These are phyloP conservation scores for Hypsibius dujardini DNA, from an alignment of 1,140 invertebrate species.

Conservation along the genomic window DNA sequence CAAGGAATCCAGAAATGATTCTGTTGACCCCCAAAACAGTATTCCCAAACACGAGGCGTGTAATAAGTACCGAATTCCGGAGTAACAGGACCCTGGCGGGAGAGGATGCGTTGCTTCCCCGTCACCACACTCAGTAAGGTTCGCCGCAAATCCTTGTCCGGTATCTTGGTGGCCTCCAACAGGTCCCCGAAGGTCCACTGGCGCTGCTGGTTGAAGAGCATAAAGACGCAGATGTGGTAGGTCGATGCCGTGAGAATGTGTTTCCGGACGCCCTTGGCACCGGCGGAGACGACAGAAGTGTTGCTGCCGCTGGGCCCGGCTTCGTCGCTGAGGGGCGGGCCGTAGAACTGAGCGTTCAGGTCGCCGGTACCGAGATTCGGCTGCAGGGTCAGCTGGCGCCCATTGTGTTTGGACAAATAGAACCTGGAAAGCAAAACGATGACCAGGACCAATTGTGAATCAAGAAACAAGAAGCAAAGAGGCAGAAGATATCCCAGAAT, in stretches of 20 bases:
- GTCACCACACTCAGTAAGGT: constrained; percentile 89
- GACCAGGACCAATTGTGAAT: too few relatives aligned
- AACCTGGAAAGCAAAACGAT: constrained; percentile 62
- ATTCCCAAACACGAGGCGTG: too few relatives aligned
- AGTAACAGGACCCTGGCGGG: constrained; percentile 65
- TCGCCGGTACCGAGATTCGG: constrained; percentile 90
- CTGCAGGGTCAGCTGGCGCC: constrained; percentile 85
- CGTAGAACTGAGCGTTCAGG: constrained; percentile 84
- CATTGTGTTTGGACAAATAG: constrained; percentile 93
- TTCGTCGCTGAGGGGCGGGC: constrained; percentile 36
- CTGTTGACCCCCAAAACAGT: too few relatives aligned
- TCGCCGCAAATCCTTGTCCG: constrained; percentile 80
- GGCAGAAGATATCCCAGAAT: too few relatives aligned
- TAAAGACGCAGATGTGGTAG: constrained; percentile 94
- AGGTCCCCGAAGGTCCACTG: constrained; percentile 82
- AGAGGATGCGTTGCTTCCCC: constrained; percentile 89
- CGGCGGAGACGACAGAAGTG: constrained; percentile 23
- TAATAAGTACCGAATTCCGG: too few relatives aligned
- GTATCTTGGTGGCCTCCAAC: constrained; percentile 90
- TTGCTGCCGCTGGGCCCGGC: background rate
- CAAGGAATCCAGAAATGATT: constrained; percentile 18
- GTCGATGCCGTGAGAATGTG: constrained; percentile 90
- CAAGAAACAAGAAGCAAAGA: too few relatives aligned
- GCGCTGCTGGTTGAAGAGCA: constrained; percentile 87
- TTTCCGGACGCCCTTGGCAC: constrained; percentile 43